Base-by-base conservation (phyloP, 1,140 invertebrate species). In the Drosophila punjabiensis region DNA sequence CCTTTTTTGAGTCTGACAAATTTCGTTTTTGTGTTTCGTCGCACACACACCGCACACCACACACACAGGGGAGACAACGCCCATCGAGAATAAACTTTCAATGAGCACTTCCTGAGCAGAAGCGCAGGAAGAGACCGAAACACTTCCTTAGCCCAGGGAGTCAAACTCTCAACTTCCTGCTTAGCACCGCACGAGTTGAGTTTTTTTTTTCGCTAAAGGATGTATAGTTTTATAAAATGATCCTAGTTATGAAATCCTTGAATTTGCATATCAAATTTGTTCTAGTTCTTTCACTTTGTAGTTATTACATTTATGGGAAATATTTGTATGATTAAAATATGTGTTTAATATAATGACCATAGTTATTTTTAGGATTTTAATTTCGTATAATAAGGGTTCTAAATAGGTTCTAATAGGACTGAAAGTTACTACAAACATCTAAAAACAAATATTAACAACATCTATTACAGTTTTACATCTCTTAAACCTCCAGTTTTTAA, bases 31-130 rank as follows among this genome's bases (percentile, higher is more conserved):
- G 33, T 56, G 53, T 56, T 37, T 56, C 33, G 10, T 55, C 52
- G 52, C 52, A 56, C 53, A 53, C 24, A 28, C 48, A 50, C 52
- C 11, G 10, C 45, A 48, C 47, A 53, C 30, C 50, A 7, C 52
- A 55, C 53, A 35, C 32, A 2, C 53, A 24, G 10, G 53, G 50
- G 28, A 37, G 53, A 37, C 53, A 24, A 56, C 53, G 53, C 53
- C 53, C 53, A 56, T 56, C 33, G 53, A 39, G 53, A 56, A 56
- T 39, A 56, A 56, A 56, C 33, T 56, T 56, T 56, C 55, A 58
- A 58, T 58, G 55, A 58, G 55, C 55, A 58, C 55, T 58, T 58
- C 55, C 55, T 58, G 55, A n/a, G 35, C 35, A n/a, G 55, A 39
- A 35, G 55, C 55, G 10, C 55, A 37, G 35, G 55, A 58, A 58